Evolutionary conservation across 2,113 vertebrate species (phyloP).

Genomic region (Hippocampus comes): DNA sequence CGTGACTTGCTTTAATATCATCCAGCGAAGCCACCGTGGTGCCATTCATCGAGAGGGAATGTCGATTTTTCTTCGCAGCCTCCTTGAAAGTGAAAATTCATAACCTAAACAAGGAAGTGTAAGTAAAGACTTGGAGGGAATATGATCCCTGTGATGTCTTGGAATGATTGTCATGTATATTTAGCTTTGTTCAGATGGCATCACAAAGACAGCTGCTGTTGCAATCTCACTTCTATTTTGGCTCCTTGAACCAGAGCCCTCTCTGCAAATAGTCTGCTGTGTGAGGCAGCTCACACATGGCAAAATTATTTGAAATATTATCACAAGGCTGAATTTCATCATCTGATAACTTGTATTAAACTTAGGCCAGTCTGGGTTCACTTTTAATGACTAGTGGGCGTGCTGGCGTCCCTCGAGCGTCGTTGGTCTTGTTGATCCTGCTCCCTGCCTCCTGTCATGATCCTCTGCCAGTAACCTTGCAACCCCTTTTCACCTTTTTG

Average conservation of each 20-base stretch:
- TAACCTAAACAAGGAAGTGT: neutral
- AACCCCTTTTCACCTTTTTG: conserved; percentile 41
- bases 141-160: conserved; percentile 36
- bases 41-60: conserved; percentile 1
- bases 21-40: neutral
- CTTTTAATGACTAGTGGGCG: conserved; percentile 4
- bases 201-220: conserved; percentile 70
- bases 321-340: conserved; percentile 27
- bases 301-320: conserved; percentile 46
- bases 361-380: conserved; percentile 12
- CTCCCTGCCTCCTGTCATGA: conserved; percentile 30
- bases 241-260: conserved; percentile 45
- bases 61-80: neutral
- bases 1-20: conserved; percentile 27
- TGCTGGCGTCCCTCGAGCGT: conserved; percentile 4
- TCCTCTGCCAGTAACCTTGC: conserved; percentile 18
- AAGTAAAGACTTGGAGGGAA: conserved; percentile 7
- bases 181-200: conserved; percentile 39
- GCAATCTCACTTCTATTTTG: conserved; percentile 55
- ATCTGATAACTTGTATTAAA: conserved; percentile 32
- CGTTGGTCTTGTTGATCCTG: conserved; percentile 15
- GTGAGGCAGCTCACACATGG: conserved; percentile 26
- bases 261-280: conserved; percentile 54
- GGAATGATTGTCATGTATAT: conserved; percentile 59
- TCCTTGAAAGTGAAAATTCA: conserved; percentile 2